Base-by-base conservation (phyloP, 2,888 invertebrate species). In the Cynaeus angustus region DNA sequence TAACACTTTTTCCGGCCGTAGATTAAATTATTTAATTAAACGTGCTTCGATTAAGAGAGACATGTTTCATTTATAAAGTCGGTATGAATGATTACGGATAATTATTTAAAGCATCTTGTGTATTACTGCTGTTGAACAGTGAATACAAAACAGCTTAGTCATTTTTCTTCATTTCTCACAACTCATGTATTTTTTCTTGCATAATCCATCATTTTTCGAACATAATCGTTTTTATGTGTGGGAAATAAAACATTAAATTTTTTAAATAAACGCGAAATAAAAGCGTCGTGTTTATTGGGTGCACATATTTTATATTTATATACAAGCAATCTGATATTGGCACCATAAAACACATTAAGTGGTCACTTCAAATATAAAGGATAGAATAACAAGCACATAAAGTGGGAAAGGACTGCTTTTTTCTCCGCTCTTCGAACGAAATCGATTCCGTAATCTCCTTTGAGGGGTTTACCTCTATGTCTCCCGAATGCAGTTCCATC, bases 301-400 rank as follows among this genome's bases (percentile, higher is more conserved):
- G 70, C 71, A 71, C 78, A 79, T 81, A 81, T 79, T 77, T 80
- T 78, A 79, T 79, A 76, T 80, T 78, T 79, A 80, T 79, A 78
- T 76, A 78, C 75, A 77, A 78, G 79, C 80, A 82, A 82, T 80
- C 79, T 78, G 79, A 82, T 82, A 82, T 79, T 80, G 80, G 75
- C 76, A 76, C 79, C 78, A 81, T 82, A 82, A 83, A 82, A 80
- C 78, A 81, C 80, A 82, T 82, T 83, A 82, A 83, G 81, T 82
- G 83, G 83, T 83, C 81, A 83, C 82, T 82, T 80, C 79, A 80
- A 82, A 80, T 81, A 82, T 83, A 82, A 83, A 80, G 81, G 82
- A 82, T 82, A 80, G 80, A 83, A 83, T 83, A 83, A 82, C 82
- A 83, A 81, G 81, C 80, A 80, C 81, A 82, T 83, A 82, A 82